Evolutionary conservation across 2,888 invertebrate species (phyloP), one percentile per base, ranked within the genome.

Genomic region (Amaurobius ferox): DNA sequence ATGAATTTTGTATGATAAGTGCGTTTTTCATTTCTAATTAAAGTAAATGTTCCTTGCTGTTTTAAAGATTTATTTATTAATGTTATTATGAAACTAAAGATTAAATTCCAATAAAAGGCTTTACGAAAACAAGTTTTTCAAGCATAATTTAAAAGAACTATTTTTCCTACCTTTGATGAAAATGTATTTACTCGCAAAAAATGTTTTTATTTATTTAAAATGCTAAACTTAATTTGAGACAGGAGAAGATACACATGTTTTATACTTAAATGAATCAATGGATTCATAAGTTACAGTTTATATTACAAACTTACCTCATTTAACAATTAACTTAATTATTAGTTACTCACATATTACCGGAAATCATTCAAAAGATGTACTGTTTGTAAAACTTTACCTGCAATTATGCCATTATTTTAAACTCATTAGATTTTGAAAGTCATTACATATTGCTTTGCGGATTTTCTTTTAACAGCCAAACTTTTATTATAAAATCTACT

Each of bases 1-100:
- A 55, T 55, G 55, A 55, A 55, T 55, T 55, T 55, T 55, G 19
- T 23, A 55, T n/a, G n/a, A n/a, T 55, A 23, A 55, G 23, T 55
- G 23, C 23, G 55, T 55, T 55, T 55, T 55, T 55, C 1, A 55
- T 3, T 23, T 55, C 55, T 23, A 55, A 55, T 23, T 55, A 23
- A 55, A 23, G 16, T 55, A 55, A 55, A 55, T 23, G 16, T 44
- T 19, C 23, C 55, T 55, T 55, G 7, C 23, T 55, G 55, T 55
- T 55, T 55, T n/a, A n/a, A 55, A 55, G 23, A 3, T 55, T 55
- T 55, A 19, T 23, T 55, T 55, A 55, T 55, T 55, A 55, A 55
- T 23, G 55, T 55, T 55, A 55, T 55, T 55, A 55, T 23, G 55
- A 55, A 6, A 55, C 23, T 55, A 55, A 55, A 55, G 2, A 55